Percentiles rank a stretch among this genome's conserved stretches.
Evolutionary conservation across 30 jellyfish, hydroid and myxozoan genomes (phyloP).

Genomic region (Hydra vulgaris): DNA sequence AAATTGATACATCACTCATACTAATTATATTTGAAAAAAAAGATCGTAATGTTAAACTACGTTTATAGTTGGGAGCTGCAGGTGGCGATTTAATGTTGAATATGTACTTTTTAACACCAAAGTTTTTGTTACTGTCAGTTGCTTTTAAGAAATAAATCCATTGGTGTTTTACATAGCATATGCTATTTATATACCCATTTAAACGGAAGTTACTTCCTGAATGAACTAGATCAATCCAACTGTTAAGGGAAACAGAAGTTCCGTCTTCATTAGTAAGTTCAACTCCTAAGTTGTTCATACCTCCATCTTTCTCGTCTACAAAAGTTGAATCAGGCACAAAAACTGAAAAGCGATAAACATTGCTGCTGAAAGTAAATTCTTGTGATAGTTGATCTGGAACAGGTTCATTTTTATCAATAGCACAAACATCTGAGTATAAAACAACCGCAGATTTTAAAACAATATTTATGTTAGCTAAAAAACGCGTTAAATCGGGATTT

Average conservation of each 20-base stretch:
- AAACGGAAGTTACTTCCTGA: background rate
- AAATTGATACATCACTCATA: conserved; percentile 38
- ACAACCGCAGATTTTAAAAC: background rate
- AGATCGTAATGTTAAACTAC: background rate
- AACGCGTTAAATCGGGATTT: background rate
- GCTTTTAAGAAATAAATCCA: conserved; percentile 53
- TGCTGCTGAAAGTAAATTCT: background rate
- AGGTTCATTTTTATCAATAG: background rate
- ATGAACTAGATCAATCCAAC: conserved; percentile 36
- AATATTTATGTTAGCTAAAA: background rate
- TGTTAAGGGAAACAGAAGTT: conserved; percentile 27
- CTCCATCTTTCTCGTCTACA: conserved; percentile 59
- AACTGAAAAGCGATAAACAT: conserved; percentile 9
- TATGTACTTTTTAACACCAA: conserved; percentile 12
- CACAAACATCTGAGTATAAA: background rate
- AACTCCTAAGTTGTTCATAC: conserved; percentile 19
- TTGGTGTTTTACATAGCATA: conserved; percentile 7
- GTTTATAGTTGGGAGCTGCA: conserved; percentile 12
- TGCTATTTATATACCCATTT: conserved; percentile 8
- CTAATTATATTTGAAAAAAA: background rate
- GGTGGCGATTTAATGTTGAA: conserved; percentile 9
- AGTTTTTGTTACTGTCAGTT: conserved; percentile 34
- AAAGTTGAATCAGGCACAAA: conserved; percentile 35
- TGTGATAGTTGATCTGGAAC: background rate
- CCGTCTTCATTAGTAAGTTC: conserved; percentile 27